A percentile compares a stretch with the other conserved stretches of the same genome.
phyloP scores from a whole-genome alignment of 2,888 invertebrate species.

The Tipula confusa region DNA sequence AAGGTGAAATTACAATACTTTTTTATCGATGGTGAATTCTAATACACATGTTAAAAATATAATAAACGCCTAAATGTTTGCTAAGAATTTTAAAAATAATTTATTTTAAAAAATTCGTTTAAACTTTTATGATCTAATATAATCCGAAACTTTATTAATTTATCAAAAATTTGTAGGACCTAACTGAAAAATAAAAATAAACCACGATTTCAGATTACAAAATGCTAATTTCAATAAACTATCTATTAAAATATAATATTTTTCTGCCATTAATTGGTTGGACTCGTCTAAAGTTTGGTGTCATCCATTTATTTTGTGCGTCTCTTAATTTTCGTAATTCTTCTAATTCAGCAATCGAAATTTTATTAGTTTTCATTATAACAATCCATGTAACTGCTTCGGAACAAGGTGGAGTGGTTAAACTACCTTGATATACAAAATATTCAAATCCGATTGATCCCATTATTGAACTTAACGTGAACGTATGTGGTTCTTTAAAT shows the following conservation, averaged over 20 bases:
- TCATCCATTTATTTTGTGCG: neutral
- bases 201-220: too few relatives aligned
- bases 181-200: too few relatives aligned
- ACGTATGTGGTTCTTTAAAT: conserved; percentile 49
- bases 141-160: too few relatives aligned
- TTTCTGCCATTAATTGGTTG: neutral
- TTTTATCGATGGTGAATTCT: too few relatives aligned
- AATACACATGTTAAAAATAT: too few relatives aligned
- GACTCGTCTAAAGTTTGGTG: neutral
- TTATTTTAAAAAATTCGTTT: too few relatives aligned
- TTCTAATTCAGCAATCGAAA: neutral
- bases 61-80: too few relatives aligned
- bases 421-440: conserved; percentile 74
- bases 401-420: conserved; percentile 75
- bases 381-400: conserved; percentile 73
- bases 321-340: neutral
- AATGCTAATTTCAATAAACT: neutral
- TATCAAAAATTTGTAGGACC: too few relatives aligned
- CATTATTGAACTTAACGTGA: conserved; percentile 61
- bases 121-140: too few relatives aligned
- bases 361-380: neutral
- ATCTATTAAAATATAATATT: neutral
- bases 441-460: conserved; percentile 61
- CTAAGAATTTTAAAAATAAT: too few relatives aligned
- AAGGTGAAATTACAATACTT: too few relatives aligned